phyloP scores from a whole-genome alignment of 1,140 invertebrate species.

The Dreissena rostriformis region DNA sequence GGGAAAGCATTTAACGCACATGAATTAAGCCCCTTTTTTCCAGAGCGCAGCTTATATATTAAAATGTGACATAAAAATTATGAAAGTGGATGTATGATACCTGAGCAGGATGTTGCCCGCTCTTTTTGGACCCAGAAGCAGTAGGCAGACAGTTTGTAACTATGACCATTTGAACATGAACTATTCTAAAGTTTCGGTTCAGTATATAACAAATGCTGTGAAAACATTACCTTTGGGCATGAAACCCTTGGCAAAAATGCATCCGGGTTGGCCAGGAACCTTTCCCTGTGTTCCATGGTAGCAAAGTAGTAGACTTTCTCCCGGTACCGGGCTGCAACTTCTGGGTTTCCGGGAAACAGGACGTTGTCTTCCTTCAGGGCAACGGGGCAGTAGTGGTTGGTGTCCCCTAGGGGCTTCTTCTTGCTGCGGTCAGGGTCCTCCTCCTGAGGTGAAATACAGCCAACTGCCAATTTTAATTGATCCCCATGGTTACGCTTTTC shows the following conservation, averaged over 20 bases:
- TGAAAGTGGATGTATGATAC: too few relatives aligned
- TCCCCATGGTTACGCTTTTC: too few relatives aligned
- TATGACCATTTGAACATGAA: too few relatives aligned
- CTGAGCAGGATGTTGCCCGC: too few relatives aligned
- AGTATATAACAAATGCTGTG: not conserved
- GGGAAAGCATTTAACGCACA: too few relatives aligned
- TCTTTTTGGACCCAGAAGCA: too few relatives aligned
- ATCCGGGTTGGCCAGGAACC: slow-evolving; percentile 76
- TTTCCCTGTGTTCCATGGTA: slow-evolving; percentile 74
- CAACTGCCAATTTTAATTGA: too few relatives aligned
- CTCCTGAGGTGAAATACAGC: slow-evolving; percentile 62
- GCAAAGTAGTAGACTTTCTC: slow-evolving; percentile 81
- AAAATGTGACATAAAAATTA: too few relatives aligned
- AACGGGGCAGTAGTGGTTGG: slow-evolving; percentile 81
- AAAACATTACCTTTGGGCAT: slow-evolving; percentile 71
- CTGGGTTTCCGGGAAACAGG: slow-evolving; percentile 80
- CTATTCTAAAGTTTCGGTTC: too few relatives aligned
- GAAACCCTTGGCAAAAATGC: slow-evolving; percentile 73
- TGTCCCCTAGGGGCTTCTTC: slow-evolving; percentile 80
- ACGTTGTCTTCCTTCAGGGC: slow-evolving; percentile 76
- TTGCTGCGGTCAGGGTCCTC: slow-evolving; percentile 78
- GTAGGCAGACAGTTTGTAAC: too few relatives aligned
- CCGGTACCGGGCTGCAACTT: slow-evolving; percentile 77
- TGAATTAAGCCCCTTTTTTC: too few relatives aligned
- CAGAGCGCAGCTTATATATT: too few relatives aligned